Base-by-base conservation (phyloP, 2,113 vertebrate genomes). In the Procapra przewalskii region DNA sequence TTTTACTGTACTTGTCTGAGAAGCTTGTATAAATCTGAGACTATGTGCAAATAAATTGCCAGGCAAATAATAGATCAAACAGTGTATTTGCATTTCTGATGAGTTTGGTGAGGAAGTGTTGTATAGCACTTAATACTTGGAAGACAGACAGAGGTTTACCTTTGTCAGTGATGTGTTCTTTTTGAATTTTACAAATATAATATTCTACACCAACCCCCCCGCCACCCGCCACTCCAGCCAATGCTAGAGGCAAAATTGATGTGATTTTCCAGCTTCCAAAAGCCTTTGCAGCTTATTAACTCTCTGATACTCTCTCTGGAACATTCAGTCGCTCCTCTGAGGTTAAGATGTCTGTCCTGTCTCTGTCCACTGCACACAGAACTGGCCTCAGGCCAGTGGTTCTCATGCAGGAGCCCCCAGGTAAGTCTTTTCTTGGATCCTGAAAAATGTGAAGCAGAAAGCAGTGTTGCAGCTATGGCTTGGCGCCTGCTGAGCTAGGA, bases 31-130 rank as follows among this genome's bases (percentile, higher is more conserved):
- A 86, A 59, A 27, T 60, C 91, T 48, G 93, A 31, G 80, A n/a
- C 75, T 77, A 10, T 59, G 71, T 94, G 93, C 85, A 92, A 86
- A 94, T 57, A 82, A 83, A 55, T 83, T 57, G 67, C 77, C 36
- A 23, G 90, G 36, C 75, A 90, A 85, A 86, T 71, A 79, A 8
- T 14, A 82, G 88, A 67, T 94, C 90, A 45, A 84, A 82, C 84
- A n/a, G 77, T 92, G 89, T 89, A 80, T 98, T 94, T 94, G 96
- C 91, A 96, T 98, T 97, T 98, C 96, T 82, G 96, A 94, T 75
- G 88, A 89, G 71, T 86, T 77, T 75, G 77, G 43, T 23, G 93
- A 92, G 77, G 36, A 83, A 79, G 67, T 82, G 91, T 40, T 59
- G 64, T 31, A 33, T 4, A 57, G 62, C 75, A 25, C 82, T 94